phyloP scores from a whole-genome alignment of 2,113 vertebrate species.

The Ondatra zibethicus region DNA sequence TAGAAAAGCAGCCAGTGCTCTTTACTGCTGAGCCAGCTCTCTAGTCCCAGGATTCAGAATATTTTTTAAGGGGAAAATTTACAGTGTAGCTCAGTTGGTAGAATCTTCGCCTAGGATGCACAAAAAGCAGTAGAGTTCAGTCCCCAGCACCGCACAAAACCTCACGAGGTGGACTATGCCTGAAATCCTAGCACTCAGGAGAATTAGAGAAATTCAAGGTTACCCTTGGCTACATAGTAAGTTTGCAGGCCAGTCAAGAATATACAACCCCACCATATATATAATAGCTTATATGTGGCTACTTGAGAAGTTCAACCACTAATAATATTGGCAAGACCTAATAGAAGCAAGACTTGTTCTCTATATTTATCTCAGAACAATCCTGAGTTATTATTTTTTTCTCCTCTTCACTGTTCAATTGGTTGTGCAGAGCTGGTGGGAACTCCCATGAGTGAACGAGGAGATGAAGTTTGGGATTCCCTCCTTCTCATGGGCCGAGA shows the following conservation, averaged over 20 bases:
- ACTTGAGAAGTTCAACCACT: not conserved
- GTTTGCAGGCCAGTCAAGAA: not conserved
- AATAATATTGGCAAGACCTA: not conserved
- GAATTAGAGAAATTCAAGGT: not conserved
- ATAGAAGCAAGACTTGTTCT: not conserved
- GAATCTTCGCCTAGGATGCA: not conserved
- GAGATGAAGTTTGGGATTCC: not conserved
- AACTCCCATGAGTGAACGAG: not conserved
- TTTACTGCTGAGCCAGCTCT: too few species aligned
- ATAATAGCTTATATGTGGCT: not conserved
- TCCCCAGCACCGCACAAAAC: not conserved
- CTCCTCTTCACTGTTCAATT: not conserved
- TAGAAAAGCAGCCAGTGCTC: not conserved
- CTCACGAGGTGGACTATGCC: not conserved
- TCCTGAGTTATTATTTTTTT: not conserved
- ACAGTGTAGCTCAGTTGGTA: not conserved
- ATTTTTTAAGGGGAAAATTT: not conserved
- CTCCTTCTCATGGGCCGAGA: not conserved
- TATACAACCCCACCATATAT: not conserved
- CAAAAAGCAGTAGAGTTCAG: not conserved
- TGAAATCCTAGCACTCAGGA: not conserved
- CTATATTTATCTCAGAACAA: not conserved
- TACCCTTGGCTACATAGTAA: not conserved
- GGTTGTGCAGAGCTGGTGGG: not conserved
- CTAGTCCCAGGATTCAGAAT: not conserved